Base-by-base conservation (phyloP, 2,797 vertebrate species). In the Semaprochilodus insignis region DNA sequence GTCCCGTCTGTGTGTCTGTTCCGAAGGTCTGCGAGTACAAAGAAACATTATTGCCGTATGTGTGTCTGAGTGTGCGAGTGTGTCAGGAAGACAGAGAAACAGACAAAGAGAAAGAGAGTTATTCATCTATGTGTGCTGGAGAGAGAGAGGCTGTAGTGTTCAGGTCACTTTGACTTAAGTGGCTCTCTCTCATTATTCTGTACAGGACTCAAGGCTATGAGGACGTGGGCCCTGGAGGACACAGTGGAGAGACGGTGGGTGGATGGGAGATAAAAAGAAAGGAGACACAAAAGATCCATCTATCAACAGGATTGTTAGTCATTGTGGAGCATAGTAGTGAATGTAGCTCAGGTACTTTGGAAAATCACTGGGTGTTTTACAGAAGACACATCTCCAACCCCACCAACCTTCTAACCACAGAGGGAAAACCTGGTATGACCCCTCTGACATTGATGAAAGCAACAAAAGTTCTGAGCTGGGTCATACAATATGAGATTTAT, bases 11-110 rank as follows among this genome's bases (percentile, higher is more conserved):
- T 59, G 74, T 36, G 59, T 78, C 74, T 85, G 15, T 73, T 62
- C 11, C 19, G 27, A 76, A 81, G 75, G 80, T 85, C 80, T 78
- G 62, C 25, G 74, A 77, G 83, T 81, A 78, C 80, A 81, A 44
- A 77, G 54, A 70, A 63, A 65, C 19, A 72, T 81, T 78, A 85
- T 81, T 81, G 70, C 73, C 72, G 75, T 81, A n/a, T 78, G 51
- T 73, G 48, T 72, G 40, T 16, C 4, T 51, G 3, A 3, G 69
- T 51, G 23, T 62, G 13, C 13, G 15, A 25, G 11, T 62, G 62
- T 72, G 13, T 52, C 67, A 70, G 36, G 21, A 70, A 70, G 36
- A 70, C 40, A 48, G 36, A 48, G 21, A 48, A 70, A 70, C 4
- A 48, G 36, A 70, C 10, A 40, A 48, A 48, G 11, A 44, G 3